A percentile compares a stretch with the other conserved stretches of the same genome.
These are phyloP conservation scores for Geotrypetes seraphini DNA, from an alignment of 2,797 vertebrate species.

Conservation along the genomic window DNA sequence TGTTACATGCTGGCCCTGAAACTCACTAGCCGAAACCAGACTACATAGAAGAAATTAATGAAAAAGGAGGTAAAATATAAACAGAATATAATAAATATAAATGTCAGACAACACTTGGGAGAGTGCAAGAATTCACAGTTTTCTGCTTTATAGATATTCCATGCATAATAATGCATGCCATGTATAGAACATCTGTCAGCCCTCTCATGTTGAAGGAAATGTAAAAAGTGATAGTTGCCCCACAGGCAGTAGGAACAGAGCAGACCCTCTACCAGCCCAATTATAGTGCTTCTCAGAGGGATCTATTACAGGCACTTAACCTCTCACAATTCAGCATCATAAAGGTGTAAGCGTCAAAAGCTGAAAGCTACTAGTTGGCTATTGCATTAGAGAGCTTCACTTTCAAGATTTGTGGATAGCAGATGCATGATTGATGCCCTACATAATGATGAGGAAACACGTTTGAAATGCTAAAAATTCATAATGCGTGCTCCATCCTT, in stretches of 20 bases:
- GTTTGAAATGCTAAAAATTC: constrained; percentile 22
- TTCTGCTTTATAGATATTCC: neutral
- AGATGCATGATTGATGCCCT: constrained; percentile 1
- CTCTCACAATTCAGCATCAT: constrained; percentile 15
- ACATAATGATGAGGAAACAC: constrained; percentile 13
- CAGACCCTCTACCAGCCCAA: constrained; percentile 23
- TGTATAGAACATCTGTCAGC: constrained; percentile 17
- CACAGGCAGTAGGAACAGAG: constrained; percentile 19
- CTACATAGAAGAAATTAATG: too few species aligned
- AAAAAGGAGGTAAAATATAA: too few species aligned
- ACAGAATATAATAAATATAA: too few species aligned
- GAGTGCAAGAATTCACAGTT: neutral
- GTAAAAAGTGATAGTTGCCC: constrained; percentile 22
- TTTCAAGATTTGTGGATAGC: constrained; percentile 8
- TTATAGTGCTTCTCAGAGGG: constrained; percentile 37
- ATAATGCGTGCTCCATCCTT: neutral
- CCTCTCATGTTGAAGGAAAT: constrained; percentile 23
- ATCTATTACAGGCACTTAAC: constrained; percentile 31
- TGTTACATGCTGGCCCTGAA: too few species aligned
- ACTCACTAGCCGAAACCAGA: too few species aligned
- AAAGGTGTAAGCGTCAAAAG: constrained; percentile 21
- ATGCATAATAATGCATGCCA: constrained; percentile 11
- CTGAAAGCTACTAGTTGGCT: constrained; percentile 18
- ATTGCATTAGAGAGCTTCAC: constrained; percentile 11
- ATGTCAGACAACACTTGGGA: constrained; percentile 1